Evolutionary conservation across 1,140 invertebrate genomes (phyloP).

Genomic region (Triops cancriformis): DNA sequence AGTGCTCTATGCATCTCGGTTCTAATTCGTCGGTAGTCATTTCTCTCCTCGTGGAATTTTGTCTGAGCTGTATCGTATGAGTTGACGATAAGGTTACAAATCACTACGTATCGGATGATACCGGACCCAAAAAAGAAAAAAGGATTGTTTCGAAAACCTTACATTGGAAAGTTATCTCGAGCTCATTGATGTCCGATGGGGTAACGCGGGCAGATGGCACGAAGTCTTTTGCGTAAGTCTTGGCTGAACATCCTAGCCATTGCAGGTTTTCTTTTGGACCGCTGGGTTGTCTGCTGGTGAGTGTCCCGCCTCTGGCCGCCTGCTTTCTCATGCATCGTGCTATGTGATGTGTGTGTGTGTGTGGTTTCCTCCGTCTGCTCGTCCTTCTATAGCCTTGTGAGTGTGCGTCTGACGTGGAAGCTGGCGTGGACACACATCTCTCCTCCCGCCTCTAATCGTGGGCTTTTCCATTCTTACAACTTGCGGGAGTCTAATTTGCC

Average conservation of each 20-base stretch:
- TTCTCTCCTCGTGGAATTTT: background rate
- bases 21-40: background rate
- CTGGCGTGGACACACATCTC: slow-evolving; percentile 8
- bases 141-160: background rate
- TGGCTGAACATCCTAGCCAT: background rate
- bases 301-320: slow-evolving; percentile 1
- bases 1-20: background rate
- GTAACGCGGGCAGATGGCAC: background rate
- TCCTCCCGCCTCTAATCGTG: slow-evolving; percentile 8
- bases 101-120: background rate
- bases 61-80: background rate
- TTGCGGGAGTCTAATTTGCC: slow-evolving; percentile 12
- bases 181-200: background rate
- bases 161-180: background rate
- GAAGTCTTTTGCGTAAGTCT: background rate
- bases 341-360: slow-evolving; percentile 6
- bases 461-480: slow-evolving; percentile 13
- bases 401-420: slow-evolving; percentile 4
- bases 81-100: background rate
- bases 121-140: background rate
- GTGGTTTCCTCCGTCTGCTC: slow-evolving; percentile 9
- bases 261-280: background rate
- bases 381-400: background rate
- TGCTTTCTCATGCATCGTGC: background rate
- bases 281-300: background rate